phyloP scores from a whole-genome alignment of 2,113 vertebrate genomes.

The Carlito syrichta region DNA sequence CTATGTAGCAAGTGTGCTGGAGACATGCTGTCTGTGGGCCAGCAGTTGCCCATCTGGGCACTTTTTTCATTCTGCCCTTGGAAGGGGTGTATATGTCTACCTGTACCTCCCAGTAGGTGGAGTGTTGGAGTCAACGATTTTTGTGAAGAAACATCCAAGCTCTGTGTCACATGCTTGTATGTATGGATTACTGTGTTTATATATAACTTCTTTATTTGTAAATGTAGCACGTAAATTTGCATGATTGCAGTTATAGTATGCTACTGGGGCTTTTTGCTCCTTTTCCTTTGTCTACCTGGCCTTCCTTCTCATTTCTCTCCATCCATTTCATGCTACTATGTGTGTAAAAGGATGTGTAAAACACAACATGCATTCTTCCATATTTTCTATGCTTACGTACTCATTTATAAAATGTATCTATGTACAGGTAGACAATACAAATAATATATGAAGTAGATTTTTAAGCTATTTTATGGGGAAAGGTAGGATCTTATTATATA shows the following conservation, averaged over 20 bases:
- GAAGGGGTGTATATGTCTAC: not conserved
- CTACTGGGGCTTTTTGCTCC: not conserved
- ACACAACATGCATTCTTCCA: not conserved
- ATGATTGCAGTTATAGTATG: not conserved
- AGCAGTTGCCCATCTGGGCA: rapidly evolving
- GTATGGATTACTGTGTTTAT: not conserved
- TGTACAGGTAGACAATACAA: not conserved
- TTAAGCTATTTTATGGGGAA: not conserved
- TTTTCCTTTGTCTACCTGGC: not conserved
- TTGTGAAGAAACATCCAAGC: not conserved
- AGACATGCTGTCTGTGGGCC: rapidly evolving
- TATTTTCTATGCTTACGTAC: not conserved
- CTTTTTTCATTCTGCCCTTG: not conserved
- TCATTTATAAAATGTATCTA: not conserved
- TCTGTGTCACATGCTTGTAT: not conserved
- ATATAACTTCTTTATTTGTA: not conserved
- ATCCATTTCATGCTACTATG: not conserved
- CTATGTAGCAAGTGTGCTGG: not conserved
- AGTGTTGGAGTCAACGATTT: not conserved
- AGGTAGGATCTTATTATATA: not conserved
- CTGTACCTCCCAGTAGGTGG: not conserved
- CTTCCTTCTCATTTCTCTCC: not conserved
- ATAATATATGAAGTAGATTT: not conserved
- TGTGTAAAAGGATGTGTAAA: not conserved
- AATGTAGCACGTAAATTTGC: not conserved